A percentile compares a stretch with the other conserved stretches of the same genome.
Evolutionary conservation across 2,888 invertebrate genomes (phyloP).

Genomic region (Lepidocyrtinus sp.): DNA sequence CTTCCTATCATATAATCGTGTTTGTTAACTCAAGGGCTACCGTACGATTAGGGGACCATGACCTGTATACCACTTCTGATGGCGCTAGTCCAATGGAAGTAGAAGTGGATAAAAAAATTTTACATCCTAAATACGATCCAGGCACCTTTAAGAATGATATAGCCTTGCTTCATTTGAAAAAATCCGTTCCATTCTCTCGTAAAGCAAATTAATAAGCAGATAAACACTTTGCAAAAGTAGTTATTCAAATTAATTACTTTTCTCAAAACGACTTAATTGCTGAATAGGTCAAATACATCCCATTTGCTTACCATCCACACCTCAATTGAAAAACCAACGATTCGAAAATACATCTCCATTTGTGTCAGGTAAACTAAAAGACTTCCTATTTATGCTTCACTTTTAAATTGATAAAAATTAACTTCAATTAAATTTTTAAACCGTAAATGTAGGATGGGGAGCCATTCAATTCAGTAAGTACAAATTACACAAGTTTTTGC

Average conservation of each 20-base stretch:
- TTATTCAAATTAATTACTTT: no score
- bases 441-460: constrained; percentile 85
- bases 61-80: constrained; percentile 78
- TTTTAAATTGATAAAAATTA: background rate
- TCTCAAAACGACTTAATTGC: no score
- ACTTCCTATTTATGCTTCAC: no score
- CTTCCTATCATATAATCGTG: background rate
- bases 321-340: constrained; percentile 75
- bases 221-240: background rate
- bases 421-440: background rate
- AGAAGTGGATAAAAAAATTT: constrained; percentile 76
- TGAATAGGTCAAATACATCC: constrained; percentile 80
- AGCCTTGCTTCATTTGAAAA: constrained; percentile 80
- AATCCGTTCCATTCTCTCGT: constrained; percentile 77
- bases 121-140: constrained; percentile 81
- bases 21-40: constrained; percentile 74
- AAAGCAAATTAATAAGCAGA: constrained; percentile 69
- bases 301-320: constrained; percentile 81
- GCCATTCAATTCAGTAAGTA: constrained; percentile 80
- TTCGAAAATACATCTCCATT: constrained; percentile 79
- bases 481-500: background rate
- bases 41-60: constrained; percentile 85
- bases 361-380: constrained; percentile 75
- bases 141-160: constrained; percentile 82
- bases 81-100: constrained; percentile 78